Conservation (phyloP, 2,888 invertebrate genomes). For the Linyphia triangularis region DNA sequence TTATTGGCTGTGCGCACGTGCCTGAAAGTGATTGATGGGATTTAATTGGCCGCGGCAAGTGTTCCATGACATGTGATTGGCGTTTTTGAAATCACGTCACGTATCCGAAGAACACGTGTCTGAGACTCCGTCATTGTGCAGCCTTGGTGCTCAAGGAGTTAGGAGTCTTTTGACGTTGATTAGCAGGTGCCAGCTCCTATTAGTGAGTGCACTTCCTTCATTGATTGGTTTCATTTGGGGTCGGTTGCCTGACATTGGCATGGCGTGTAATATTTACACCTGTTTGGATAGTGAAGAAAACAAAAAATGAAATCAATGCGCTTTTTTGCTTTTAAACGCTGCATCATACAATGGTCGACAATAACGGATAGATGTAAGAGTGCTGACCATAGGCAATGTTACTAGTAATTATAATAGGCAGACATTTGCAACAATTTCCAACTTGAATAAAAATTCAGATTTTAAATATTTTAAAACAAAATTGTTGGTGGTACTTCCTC, state of each 20-base stretch:
- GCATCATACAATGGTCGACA: too few species aligned
- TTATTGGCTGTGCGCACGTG: constrained; percentile 51
- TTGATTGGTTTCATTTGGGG: constrained; percentile 42
- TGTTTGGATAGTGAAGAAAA: too few species aligned
- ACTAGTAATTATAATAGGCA: too few species aligned
- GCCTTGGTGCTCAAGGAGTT: constrained; percentile 56
- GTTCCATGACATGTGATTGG: constrained; percentile 63
- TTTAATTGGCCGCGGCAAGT: constrained; percentile 71
- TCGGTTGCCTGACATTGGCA: constrained; percentile 5
- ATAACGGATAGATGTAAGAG: too few species aligned
- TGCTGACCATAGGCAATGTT: too few species aligned
- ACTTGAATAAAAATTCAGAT: too few species aligned
- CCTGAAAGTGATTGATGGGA: constrained; percentile 71
- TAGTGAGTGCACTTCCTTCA: neutral
- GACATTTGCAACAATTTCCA: too few species aligned
- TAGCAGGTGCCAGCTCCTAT: constrained; percentile 58
- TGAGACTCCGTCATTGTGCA: neutral
- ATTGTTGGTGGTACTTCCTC: too few species aligned
- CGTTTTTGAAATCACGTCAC: constrained; percentile 63
- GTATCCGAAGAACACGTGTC: constrained; percentile 63
- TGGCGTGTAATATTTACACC: constrained; percentile 3
- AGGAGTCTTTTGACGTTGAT: constrained; percentile 42
- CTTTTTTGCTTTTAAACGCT: too few species aligned
- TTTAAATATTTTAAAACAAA: too few species aligned
- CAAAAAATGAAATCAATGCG: too few species aligned